These are phyloP conservation scores for Pterocles orientalis DNA, from an alignment of 2,113 vertebrate genomes.

Conservation along the genomic window DNA sequence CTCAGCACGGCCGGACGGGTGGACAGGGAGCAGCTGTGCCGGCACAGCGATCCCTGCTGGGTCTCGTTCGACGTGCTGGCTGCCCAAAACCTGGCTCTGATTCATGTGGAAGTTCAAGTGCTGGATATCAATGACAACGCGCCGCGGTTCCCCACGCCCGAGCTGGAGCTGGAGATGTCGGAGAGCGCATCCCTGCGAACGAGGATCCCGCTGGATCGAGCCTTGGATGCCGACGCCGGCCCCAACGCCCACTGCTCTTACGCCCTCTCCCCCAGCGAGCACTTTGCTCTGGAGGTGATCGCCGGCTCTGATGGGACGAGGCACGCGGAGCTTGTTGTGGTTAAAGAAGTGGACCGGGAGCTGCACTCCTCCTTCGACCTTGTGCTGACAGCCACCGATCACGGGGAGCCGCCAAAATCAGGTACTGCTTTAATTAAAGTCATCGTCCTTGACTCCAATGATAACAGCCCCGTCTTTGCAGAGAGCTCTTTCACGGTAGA, in stretches of 20 bases:
- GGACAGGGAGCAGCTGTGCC: conserved; percentile 90
- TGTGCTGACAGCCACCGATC: conserved; percentile 84
- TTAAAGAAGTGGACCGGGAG: conserved; percentile 90
- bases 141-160: conserved; percentile 80
- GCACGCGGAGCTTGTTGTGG: conserved; percentile 84
- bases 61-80: conserved; percentile 86
- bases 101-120: conserved; percentile 86
- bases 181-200: conserved; percentile 83
- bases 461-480: conserved; percentile 90
- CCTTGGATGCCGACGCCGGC: conserved; percentile 84
- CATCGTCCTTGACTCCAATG: conserved; percentile 90
- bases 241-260: conserved; percentile 84
- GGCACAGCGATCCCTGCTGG: conserved; percentile 82
- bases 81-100: conserved; percentile 74
- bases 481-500: conserved; percentile 79
- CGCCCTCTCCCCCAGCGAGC: conserved; percentile 81
- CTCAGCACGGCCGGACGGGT: conserved; percentile 82
- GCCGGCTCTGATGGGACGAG: conserved; percentile 77
- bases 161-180: conserved; percentile 91
- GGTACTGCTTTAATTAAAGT: conserved; percentile 85
- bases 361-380: conserved; percentile 82
- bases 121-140: conserved; percentile 90
- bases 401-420: conserved; percentile 84
- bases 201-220: conserved; percentile 88
- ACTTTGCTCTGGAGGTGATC: conserved; percentile 87